Evolutionary conservation across 1,140 invertebrate species (phyloP).

Genomic region (Drosophila asahinai): DNA sequence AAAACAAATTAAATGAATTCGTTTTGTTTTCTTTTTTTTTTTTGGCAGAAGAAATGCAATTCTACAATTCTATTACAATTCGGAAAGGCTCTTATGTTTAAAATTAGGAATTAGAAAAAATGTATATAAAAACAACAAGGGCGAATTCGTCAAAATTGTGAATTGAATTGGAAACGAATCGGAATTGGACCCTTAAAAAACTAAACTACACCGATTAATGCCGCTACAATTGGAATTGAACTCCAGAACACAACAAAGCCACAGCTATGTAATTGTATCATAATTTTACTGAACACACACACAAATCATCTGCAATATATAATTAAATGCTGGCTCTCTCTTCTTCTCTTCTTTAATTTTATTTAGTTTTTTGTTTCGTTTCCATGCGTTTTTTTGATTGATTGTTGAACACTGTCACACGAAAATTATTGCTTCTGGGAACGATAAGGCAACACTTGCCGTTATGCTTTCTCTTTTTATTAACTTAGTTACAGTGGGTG

Average conservation of each 20-base stretch:
- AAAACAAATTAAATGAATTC: slow-evolving; percentile 34
- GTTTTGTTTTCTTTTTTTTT: slow-evolving; percentile 5
- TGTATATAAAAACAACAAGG: slow-evolving; percentile 17
- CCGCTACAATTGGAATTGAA: slow-evolving; percentile 33
- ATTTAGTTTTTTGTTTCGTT: slow-evolving; percentile 13
- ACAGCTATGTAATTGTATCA: slow-evolving; percentile 22
- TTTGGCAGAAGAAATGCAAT: slow-evolving; percentile 30
- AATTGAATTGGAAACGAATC: slow-evolving; percentile 19
- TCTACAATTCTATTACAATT: slow-evolving; percentile 39
- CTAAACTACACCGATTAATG: slow-evolving; percentile 49
- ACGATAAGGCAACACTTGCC: slow-evolving; percentile 44
- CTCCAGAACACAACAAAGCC: slow-evolving; percentile 25
- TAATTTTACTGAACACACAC: slow-evolving; percentile 29
- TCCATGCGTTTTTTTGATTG: slow-evolving; percentile 29
- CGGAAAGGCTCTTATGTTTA: slow-evolving; percentile 25
- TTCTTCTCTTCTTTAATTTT: background rate
- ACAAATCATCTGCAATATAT: slow-evolving; percentile 20
- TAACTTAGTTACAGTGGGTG: slow-evolving; percentile 31
- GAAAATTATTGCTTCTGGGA: slow-evolving; percentile 37
- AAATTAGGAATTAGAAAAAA: slow-evolving; percentile 2
- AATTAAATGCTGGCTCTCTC: slow-evolving; percentile 17
- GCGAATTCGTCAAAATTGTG: slow-evolving; percentile 22
- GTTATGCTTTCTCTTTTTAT: slow-evolving; percentile 1
- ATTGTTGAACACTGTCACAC: slow-evolving; percentile 42
- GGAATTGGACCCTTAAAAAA: slow-evolving; percentile 47